Evolutionary conservation across 2,888 invertebrate species (phyloP).

Genomic region (Petrolisthes cinctipes): DNA sequence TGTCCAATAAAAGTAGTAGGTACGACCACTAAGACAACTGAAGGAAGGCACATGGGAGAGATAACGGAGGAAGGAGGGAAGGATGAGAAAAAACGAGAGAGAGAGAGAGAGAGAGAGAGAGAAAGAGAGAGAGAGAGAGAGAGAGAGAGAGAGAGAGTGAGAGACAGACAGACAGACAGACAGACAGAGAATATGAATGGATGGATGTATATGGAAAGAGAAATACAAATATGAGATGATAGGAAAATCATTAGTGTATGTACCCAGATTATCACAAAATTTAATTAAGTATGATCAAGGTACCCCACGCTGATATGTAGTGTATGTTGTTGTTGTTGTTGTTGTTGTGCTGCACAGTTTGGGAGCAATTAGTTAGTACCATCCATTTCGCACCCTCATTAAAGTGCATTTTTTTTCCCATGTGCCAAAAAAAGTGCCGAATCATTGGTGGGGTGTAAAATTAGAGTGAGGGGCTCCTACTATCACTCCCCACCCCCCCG

Average conservation of each 20-base stretch:
- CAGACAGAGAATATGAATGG: not conserved
- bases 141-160: not conserved
- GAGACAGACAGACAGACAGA: not conserved
- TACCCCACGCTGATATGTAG: no score
- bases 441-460: not conserved
- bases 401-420: not conserved
- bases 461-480: not conserved
- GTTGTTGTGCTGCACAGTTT: no score
- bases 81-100: not conserved
- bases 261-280: no score
- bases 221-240: no score
- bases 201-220: no score
- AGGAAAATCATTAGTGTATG: no score
- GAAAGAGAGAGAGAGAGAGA: not conserved
- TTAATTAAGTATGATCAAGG: no score
- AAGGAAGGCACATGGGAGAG: not conserved
- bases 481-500: not conserved
- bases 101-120: not conserved
- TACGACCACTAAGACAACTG: not conserved
- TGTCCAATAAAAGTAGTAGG: not conserved
- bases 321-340: no score
- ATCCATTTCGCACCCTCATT: no score
- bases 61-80: not conserved
- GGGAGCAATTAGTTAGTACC: no score
- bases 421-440: not conserved